A percentile compares a stretch with the other conserved stretches of the same genome.
phyloP scores from a whole-genome alignment of 2,113 vertebrate species.

The Oryzias celebensis region DNA sequence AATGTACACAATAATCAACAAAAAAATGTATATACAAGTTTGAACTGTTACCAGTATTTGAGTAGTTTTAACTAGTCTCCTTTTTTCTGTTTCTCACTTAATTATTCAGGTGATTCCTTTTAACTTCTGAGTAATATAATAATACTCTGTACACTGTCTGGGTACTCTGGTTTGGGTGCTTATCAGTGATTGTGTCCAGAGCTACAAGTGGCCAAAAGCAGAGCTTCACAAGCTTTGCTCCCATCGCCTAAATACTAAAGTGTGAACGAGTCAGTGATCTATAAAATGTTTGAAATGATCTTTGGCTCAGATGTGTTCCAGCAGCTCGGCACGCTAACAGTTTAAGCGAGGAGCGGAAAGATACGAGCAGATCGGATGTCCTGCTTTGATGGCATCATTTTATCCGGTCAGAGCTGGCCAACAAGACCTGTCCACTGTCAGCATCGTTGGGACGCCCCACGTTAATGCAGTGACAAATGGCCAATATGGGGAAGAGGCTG shows the following conservation, averaged over 20 bases:
- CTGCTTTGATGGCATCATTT: constrained; percentile 32
- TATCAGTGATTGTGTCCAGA: neutral
- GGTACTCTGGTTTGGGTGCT: neutral
- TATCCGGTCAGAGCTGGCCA: constrained; percentile 13
- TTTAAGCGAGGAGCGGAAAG: neutral
- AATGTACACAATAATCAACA: too few relatives aligned
- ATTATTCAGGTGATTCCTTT: too few relatives aligned
- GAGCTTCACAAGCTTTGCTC: neutral
- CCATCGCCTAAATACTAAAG: too few relatives aligned
- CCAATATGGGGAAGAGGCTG: constrained; percentile 32
- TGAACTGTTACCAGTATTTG: too few relatives aligned
- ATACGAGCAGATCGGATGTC: neutral
- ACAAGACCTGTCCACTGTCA: constrained; percentile 31
- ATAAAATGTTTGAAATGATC: neutral
- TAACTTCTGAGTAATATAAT: too few relatives aligned
- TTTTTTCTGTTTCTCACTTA: too few relatives aligned
- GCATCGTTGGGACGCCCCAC: constrained; percentile 57
- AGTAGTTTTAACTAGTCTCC: too few relatives aligned
- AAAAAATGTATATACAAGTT: too few relatives aligned
- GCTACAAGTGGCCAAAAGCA: neutral
- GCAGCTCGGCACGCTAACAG: neutral
- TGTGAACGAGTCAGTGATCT: neutral
- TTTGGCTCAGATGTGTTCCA: too few relatives aligned
- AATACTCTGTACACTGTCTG: too few relatives aligned
- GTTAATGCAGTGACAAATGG: constrained; percentile 61